Conservation (phyloP, 2,797 vertebrate species). For the Microtus californicus region DNA sequence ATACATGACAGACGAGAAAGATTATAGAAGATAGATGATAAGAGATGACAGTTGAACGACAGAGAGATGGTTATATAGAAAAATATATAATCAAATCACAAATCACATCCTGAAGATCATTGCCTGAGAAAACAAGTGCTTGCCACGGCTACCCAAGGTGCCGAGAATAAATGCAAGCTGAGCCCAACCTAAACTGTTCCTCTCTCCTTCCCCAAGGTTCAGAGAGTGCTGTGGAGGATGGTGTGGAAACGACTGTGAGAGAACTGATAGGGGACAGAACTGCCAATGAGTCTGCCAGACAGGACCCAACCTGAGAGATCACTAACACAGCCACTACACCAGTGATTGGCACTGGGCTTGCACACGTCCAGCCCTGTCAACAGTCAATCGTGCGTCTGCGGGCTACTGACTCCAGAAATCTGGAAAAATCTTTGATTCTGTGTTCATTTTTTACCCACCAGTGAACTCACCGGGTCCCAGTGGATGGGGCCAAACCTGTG, state of each 20-base stretch:
- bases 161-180: background rate
- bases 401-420: background rate
- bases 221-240: background rate
- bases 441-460: background rate
- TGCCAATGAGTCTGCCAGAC: too few relatives aligned
- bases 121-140: background rate
- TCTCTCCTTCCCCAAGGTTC: background rate
- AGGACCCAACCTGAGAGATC: too few relatives aligned
- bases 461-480: background rate
- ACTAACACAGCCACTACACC: background rate
- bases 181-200: background rate
- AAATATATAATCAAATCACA: too few relatives aligned
- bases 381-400: background rate
- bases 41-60: background rate
- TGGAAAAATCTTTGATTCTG: background rate
- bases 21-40: background rate
- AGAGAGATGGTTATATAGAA: background rate
- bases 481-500: background rate
- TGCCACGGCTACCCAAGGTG: background rate
- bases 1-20: background rate
- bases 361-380: too few relatives aligned
- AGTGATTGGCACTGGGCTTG: background rate
- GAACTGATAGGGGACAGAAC: too few relatives aligned
- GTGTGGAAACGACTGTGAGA: background rate
- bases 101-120: constrained; percentile 4